Percentiles rank a stretch among this genome's conserved stretches.
Conservation (phyloP, 2,113 vertebrate species). For the Rhynchopsitta pachyrhyncha region DNA sequence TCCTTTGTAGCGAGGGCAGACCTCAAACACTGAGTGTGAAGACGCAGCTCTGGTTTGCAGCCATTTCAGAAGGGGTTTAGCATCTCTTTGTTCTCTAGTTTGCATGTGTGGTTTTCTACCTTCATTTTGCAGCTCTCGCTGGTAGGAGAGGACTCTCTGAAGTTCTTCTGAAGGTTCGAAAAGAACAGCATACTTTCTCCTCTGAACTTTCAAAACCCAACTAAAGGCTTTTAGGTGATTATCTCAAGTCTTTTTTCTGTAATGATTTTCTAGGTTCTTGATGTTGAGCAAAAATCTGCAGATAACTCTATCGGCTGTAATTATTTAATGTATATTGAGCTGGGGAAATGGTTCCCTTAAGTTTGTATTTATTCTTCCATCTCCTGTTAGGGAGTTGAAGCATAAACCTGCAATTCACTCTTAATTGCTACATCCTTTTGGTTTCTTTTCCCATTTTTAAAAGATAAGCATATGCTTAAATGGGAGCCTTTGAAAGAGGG, state of each 20-base stretch:
- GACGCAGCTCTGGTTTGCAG: background rate
- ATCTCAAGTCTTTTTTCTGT: slow-evolving; percentile 26
- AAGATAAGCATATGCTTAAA: background rate
- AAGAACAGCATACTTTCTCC: slow-evolving; percentile 5
- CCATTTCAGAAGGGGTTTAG: background rate
- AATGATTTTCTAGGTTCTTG: slow-evolving; percentile 27
- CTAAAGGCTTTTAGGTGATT: slow-evolving; percentile 25
- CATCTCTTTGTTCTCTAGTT: background rate
- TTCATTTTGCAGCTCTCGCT: background rate
- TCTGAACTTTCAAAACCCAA: slow-evolving; percentile 32
- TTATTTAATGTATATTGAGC: slow-evolving; percentile 47
- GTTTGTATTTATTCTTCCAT: slow-evolving; percentile 48
- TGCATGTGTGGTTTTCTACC: background rate
- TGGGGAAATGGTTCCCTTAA: slow-evolving; percentile 38
- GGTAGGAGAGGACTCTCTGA: background rate
- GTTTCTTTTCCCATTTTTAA: background rate
- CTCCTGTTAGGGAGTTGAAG: slow-evolving; percentile 44
- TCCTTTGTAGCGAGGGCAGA: background rate
- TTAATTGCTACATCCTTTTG: slow-evolving; percentile 48
- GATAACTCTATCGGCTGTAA: slow-evolving; percentile 38
- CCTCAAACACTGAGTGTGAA: background rate
- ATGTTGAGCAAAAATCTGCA: slow-evolving; percentile 21
- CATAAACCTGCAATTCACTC: slow-evolving; percentile 1
- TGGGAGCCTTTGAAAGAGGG: background rate
- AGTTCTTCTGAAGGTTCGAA: background rate